Conservation (phyloP, 2,113 vertebrate genomes). For the Clinocottus analis region DNA sequence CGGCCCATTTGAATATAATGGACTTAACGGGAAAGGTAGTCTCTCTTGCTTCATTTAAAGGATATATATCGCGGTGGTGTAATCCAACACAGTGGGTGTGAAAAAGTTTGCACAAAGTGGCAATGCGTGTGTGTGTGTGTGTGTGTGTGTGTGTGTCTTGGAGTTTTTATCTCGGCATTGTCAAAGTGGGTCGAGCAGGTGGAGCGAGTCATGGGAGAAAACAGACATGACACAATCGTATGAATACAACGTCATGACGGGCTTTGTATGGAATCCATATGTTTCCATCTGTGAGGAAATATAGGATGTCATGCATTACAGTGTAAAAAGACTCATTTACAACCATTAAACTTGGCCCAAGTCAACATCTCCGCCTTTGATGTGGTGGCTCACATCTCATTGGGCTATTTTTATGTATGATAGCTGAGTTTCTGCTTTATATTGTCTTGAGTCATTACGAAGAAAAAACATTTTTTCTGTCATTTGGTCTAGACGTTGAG, state of each 20-base stretch:
- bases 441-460: slow-evolving; percentile 71
- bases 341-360: slow-evolving; percentile 57
- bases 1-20: slow-evolving; percentile 78
- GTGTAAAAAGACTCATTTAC: slow-evolving; percentile 75
- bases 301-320: slow-evolving; percentile 73
- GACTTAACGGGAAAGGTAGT: slow-evolving; percentile 76
- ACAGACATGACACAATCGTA: slow-evolving; percentile 72
- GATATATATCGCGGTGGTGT: slow-evolving; percentile 38
- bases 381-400: slow-evolving; percentile 67
- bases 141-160: slow-evolving; percentile 3
- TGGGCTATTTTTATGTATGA: slow-evolving; percentile 51
- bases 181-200: slow-evolving; percentile 58
- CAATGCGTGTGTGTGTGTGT: neutral
- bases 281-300: slow-evolving; percentile 74
- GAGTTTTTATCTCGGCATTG: slow-evolving; percentile 39
- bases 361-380: slow-evolving; percentile 60
- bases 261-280: slow-evolving; percentile 71
- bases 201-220: slow-evolving; percentile 48
- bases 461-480: slow-evolving; percentile 70
- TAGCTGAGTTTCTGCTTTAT: slow-evolving; percentile 62
- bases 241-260: slow-evolving; percentile 63
- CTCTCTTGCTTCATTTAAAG: slow-evolving; percentile 58
- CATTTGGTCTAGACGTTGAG: slow-evolving; percentile 73
- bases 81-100: slow-evolving; percentile 63
- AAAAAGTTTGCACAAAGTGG: slow-evolving; percentile 55